Base-by-base conservation (phyloP, 2,888 invertebrate genomes). In the Acanthosepion pharaonis region DNA sequence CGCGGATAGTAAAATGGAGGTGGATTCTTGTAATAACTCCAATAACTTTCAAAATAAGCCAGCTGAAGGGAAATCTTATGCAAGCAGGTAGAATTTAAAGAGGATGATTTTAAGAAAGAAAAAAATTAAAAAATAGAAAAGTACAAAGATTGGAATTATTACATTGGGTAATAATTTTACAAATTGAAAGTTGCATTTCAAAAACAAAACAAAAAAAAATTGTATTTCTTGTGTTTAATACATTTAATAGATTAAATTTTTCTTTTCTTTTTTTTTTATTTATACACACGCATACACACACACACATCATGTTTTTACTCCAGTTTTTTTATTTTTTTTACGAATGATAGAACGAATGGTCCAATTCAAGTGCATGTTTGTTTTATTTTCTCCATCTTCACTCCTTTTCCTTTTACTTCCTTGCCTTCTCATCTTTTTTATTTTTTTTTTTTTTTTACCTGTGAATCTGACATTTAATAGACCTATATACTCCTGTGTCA, bases 161-260 rank as follows among this genome's bases (percentile, higher is more conserved):
- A 18, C 78, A 33, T n/a, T 78, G 78, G n/a, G 33, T 42, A 78
- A 78, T 78, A 78, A 78, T 78, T 78, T 33, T n/a, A n/a, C 78
- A 78, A n/a, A 78, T n/a, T 78, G 59, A 59, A 59, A 23, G 59
- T 59, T 59, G 23, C 23, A 23, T 23, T 59, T 59, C 59, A 59
- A 6, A 20, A 59, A 59, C 59, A 15, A 55, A 55, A 53, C 25
- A 20, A 64, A n/a, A 78, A 78, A n/a, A 78, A n/a, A 78, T 78
- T 78, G 78, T 78, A 78, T 78, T 78, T 78, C 78, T 78, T n/a
- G n/a, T n/a, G 15, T 78, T 78, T 78, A 78, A 78, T 78, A 78
- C n/a, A 78, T n/a, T 78, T 78, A n/a, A 78, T 78, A 78, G 78
- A 78, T 78, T 78, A 78, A 78, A n/a, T 78, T 78, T 78, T 78